These are phyloP conservation scores for Otolemur garnettii DNA, from an alignment of 2,113 vertebrate genomes.

Conservation along the genomic window DNA sequence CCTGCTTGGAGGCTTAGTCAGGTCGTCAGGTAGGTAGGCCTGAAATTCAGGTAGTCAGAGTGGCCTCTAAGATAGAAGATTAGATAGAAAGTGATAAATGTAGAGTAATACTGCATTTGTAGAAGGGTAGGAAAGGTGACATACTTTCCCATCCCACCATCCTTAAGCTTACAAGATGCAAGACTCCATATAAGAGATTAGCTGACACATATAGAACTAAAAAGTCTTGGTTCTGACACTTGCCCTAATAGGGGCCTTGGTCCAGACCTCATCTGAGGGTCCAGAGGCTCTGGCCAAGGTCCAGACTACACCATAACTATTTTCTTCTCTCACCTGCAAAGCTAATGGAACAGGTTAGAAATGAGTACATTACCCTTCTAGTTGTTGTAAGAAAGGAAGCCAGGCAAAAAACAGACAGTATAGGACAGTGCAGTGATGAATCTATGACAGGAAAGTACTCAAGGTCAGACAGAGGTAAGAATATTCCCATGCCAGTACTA, in stretches of 20 bases:
- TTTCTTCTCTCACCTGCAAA: not conserved
- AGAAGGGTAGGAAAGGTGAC: not conserved
- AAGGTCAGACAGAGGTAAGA: slow-evolving; percentile 12
- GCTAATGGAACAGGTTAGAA: not conserved
- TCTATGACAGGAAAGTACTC: not conserved
- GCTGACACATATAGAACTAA: not conserved
- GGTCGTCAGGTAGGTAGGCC: not conserved
- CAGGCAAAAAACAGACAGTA: not conserved
- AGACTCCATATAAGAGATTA: not conserved
- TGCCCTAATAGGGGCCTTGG: not conserved
- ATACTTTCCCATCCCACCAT: not conserved
- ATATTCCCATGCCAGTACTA: not conserved
- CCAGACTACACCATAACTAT: not conserved
- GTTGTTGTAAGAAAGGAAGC: not conserved
- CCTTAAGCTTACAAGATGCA: slow-evolving; percentile 25
- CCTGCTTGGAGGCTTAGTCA: not conserved
- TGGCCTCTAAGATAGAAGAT: not conserved
- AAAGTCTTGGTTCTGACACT: not conserved
- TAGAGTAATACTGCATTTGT: slow-evolving; percentile 43
- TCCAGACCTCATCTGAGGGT: not conserved
- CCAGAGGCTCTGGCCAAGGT: not conserved
- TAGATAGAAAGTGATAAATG: not conserved
- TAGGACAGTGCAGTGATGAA: not conserved
- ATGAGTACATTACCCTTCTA: not conserved
- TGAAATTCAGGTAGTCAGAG: slow-evolving; percentile 49